Evolutionary conservation across 2,888 invertebrate species (phyloP), one percentile per base, ranked within the genome.

Genomic region (Folsomia manolachei): DNA sequence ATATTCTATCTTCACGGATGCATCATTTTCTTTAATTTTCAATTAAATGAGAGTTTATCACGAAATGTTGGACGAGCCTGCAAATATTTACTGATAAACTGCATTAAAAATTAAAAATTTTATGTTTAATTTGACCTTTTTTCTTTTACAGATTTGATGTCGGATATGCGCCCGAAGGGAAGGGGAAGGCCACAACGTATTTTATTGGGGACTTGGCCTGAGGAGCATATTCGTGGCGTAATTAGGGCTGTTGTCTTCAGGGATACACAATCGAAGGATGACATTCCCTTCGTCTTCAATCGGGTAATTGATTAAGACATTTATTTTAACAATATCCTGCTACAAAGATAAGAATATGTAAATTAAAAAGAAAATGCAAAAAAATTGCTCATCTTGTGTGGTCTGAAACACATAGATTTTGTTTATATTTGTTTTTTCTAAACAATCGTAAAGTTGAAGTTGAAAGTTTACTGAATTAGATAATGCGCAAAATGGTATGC

Each of bases 231-330:
- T 84, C 90, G 93, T 83, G 93, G 93, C 76, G 95, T 95, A 70
- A 94, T 95, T 82, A 89, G 94, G 82, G 93, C 94, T 72, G 94
- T 95, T 69, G 95, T 95, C 74, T 95, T 95, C 87, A 88, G 94
- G 82, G 95, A 95, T 86, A 90, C 91, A 18, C 88, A 88, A 76
- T 90, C 91, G 82, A 92, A 92, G 84, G 92, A 92, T 82, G 91
- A 92, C 81, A 81, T 83, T 53, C 85, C 88, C 69, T 88, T 87
- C 81, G 82, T 89, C 79, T 82, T 82, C 72, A 89, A 89, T 82
- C 88, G 88, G 56, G 80, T 80, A 74, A 39, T 39, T 39, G 4
- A 39, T 4, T 39, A 9, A 14, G 4, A 39, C 39, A 39, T 39
- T 4, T 39, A 4, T 39, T 14, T 39, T 39, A 39, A 39, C 4